Conservation (phyloP, 1,140 invertebrate species). For the Atta cephalotes region DNA sequence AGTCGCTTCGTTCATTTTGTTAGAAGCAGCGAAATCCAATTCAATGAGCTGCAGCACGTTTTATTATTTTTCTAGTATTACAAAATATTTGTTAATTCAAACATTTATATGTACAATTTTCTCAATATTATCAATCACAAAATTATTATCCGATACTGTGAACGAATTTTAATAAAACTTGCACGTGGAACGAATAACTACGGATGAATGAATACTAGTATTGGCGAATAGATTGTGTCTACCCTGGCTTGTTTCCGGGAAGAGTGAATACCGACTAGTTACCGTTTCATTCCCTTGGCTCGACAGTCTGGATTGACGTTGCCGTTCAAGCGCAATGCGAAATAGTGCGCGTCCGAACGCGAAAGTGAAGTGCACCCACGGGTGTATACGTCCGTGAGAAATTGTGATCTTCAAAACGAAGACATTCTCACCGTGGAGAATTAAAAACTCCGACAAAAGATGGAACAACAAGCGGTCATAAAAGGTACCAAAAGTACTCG, state of each 20-base stretch:
- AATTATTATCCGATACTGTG: slow-evolving; percentile 32
- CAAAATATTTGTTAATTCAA: slow-evolving; percentile 33
- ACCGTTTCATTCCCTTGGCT: slow-evolving; percentile 59
- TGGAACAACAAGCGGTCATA: neutral
- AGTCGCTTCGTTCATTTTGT: slow-evolving; percentile 10
- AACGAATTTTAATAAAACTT: slow-evolving; percentile 49
- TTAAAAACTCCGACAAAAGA: slow-evolving; percentile 40
- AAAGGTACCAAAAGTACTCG: neutral
- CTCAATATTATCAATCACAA: slow-evolving; percentile 11
- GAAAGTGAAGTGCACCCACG: slow-evolving; percentile 38
- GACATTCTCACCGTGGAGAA: slow-evolving; percentile 42
- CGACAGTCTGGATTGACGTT: slow-evolving; percentile 56
- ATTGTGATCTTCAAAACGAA: slow-evolving; percentile 57
- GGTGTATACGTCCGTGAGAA: slow-evolving; percentile 60
- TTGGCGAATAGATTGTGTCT: slow-evolving; percentile 25
- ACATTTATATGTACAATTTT: slow-evolving; percentile 32
- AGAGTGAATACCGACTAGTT: slow-evolving; percentile 56
- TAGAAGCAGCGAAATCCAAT: neutral
- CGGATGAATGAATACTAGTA: slow-evolving; percentile 23
- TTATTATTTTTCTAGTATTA: slow-evolving; percentile 17
- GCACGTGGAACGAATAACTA: neutral
- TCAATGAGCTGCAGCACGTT: slow-evolving; percentile 17
- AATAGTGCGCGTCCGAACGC: slow-evolving; percentile 42
- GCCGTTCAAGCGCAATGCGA: slow-evolving; percentile 42
- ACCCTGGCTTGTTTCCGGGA: slow-evolving; percentile 50